Evolutionary conservation across 2,888 invertebrate species (phyloP).

Genomic region (Macrophya alboannulata): DNA sequence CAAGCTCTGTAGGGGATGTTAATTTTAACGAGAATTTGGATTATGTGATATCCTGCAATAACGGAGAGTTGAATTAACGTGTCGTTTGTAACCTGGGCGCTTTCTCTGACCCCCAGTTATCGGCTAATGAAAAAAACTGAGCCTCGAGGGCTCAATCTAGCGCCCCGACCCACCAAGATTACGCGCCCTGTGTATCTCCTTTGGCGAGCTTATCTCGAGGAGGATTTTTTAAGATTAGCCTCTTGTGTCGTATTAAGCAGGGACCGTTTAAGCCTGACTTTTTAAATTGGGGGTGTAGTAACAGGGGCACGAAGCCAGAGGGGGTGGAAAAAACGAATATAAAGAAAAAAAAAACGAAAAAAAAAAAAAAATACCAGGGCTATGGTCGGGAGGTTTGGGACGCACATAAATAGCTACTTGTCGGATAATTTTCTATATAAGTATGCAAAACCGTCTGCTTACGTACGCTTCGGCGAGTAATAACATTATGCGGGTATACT

Average conservation of each 20-base stretch:
- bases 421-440: slow-evolving; percentile 74
- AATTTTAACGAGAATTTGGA: slow-evolving; percentile 58
- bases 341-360: neutral
- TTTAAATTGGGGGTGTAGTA: slow-evolving; percentile 63
- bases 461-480: slow-evolving; percentile 59
- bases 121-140: slow-evolving; percentile 77
- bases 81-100: slow-evolving; percentile 76
- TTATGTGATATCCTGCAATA: slow-evolving; percentile 62
- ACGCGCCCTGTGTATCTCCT: slow-evolving; percentile 49
- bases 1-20: neutral
- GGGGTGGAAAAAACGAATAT: slow-evolving; percentile 8
- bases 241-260: slow-evolving; percentile 78
- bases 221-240: slow-evolving; percentile 78
- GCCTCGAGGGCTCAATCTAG: slow-evolving; percentile 70
- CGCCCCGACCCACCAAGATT: slow-evolving; percentile 59
- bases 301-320: slow-evolving; percentile 55
- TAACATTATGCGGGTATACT: slow-evolving; percentile 60
- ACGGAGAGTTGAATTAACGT: slow-evolving; percentile 71
- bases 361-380: neutral
- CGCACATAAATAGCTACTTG: slow-evolving; percentile 79
- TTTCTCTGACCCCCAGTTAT: slow-evolving; percentile 70
- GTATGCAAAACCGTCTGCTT: slow-evolving; percentile 54
- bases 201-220: slow-evolving; percentile 73
- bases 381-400: slow-evolving; percentile 64
- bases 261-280: slow-evolving; percentile 73